Evolutionary conservation across 1,140 invertebrate genomes (phyloP).

Genomic region (Drosophila micromelanica): DNA sequence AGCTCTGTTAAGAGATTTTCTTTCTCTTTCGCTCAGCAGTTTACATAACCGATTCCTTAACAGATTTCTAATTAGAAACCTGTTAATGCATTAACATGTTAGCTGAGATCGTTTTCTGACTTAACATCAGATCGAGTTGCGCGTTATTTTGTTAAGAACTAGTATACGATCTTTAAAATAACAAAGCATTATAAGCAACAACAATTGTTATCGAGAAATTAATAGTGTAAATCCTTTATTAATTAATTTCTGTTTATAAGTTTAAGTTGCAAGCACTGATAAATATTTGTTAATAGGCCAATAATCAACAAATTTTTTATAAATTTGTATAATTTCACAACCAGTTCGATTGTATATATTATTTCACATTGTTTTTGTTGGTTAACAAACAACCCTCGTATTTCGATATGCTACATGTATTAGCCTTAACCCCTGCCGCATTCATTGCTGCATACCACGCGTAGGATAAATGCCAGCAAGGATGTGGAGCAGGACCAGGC

Average conservation of each 20-base stretch:
- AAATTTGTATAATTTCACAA: no score
- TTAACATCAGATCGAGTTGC: background rate
- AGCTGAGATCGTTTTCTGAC: background rate
- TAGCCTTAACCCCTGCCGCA: conserved; percentile 27
- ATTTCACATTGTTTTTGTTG: background rate
- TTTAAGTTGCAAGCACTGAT: background rate
- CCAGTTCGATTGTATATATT: background rate
- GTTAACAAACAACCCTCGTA: conserved; percentile 29
- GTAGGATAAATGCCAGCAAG: conserved; percentile 34
- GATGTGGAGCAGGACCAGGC: background rate
- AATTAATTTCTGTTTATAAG: background rate
- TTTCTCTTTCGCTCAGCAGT: background rate
- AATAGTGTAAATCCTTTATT: background rate
- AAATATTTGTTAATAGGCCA: conserved; percentile 27
- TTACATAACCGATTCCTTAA: background rate
- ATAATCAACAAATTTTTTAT: no score
- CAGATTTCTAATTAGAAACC: no score
- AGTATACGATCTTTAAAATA: background rate
- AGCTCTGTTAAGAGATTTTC: no score
- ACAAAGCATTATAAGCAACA: background rate
- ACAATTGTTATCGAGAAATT: background rate
- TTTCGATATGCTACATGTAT: conserved; percentile 3
- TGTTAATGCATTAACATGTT: background rate
- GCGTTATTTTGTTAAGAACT: background rate
- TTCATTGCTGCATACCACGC: conserved; percentile 17